Base-by-base conservation (phyloP, 1,140 invertebrate genomes). In the Drosophila simulans region DNA sequence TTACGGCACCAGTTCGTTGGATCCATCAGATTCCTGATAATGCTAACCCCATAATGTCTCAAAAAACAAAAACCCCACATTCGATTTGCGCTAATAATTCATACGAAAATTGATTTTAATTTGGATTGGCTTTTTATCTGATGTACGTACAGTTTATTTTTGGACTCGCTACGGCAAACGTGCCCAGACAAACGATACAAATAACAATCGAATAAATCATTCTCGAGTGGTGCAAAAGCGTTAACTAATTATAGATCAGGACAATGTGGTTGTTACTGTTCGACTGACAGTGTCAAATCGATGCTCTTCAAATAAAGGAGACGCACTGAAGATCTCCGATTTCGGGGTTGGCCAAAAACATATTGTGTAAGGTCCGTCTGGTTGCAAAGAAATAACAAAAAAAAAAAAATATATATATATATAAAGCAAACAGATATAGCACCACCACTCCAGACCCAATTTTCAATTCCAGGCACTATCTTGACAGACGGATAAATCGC, bases 201-300 rank as follows among this genome's bases (percentile, higher is more conserved):
- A 77, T 80, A 57, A 74, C 71, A 65, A 64, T 85, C 62, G 13
- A 82, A 88, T 85, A 78, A 88, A 88, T 88, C 82, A 85, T 85
- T 78, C 60, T 85, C 78, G 80, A 85, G 82, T 88, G 78, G 49
- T 22, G 15, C 39, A 17, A 49, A 45, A 68, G 43, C 53, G 42
- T 62, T 49, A 48, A 55, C 74, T 88, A 85, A 71, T 78, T 88
- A 66, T 86, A 75, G 59, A 42, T 27, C 54, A n/a, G 62, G 40
- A 55, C 31, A 11, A 37, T 25, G 31, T 31, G 7, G 31, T 31
- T 31, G 5, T 27, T 27, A 5, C 1, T 7, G 27, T 27, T 27
- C 31, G 3, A n/a, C 5, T 73, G 81, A 84, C 81, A 84, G 79
- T 84, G 69, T 64, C 77, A 70, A 73, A 84, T 84, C 73, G 82